A percentile compares a stretch with the other conserved stretches of the same genome.
Evolutionary conservation across 2,113 vertebrate species (phyloP).

Genomic region (Pipa parva): DNA sequence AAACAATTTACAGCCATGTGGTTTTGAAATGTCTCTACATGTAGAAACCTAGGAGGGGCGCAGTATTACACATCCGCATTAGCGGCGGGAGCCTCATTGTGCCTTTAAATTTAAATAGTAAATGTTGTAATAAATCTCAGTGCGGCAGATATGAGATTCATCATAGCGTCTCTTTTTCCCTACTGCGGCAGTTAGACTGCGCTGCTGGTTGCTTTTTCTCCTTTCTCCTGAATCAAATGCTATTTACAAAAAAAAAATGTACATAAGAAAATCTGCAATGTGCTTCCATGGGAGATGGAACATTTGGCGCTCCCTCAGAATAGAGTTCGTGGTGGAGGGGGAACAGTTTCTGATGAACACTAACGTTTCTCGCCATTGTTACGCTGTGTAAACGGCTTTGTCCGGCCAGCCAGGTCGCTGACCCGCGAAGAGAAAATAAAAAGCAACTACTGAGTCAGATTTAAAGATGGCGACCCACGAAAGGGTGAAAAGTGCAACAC

Average conservation of each 20-base stretch:
- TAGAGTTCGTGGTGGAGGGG: background rate
- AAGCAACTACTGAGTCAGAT: constrained; percentile 7
- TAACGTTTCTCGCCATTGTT: background rate
- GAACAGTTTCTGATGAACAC: background rate
- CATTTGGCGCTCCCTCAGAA: background rate
- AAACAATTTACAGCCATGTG: no score
- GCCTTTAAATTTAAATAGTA: no score
- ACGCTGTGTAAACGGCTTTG: constrained; percentile 21
- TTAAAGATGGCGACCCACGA: constrained; percentile 5
- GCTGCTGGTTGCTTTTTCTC: no score
- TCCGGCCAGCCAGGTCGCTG: constrained; percentile 4
- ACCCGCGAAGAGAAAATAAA: background rate
- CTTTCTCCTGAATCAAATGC: background rate
- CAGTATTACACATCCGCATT: no score
- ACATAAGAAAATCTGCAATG: background rate
- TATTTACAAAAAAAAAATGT: no score
- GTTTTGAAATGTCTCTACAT: no score
- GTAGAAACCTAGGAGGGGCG: no score
- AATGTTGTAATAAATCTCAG: no score
- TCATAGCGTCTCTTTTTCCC: no score
- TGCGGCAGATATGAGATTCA: no score
- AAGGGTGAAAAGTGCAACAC: constrained; percentile 9
- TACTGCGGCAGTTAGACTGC: no score
- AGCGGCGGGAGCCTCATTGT: no score
- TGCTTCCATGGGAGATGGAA: background rate